phyloP scores from a whole-genome alignment of 2,113 vertebrate species.

The Dasyurus viverrinus region DNA sequence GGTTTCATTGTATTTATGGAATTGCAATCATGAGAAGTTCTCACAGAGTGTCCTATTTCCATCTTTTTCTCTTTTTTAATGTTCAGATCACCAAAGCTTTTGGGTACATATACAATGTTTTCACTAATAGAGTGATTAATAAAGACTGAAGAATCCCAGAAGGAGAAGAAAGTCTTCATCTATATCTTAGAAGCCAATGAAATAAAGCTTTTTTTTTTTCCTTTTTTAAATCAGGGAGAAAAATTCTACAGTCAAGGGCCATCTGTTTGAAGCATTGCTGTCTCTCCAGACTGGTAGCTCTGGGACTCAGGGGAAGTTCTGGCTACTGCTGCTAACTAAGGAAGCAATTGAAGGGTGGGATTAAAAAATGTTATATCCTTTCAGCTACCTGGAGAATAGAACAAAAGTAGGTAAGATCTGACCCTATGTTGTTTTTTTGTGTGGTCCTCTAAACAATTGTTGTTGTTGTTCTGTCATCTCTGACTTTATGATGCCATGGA shows the following conservation, averaged over 20 bases:
- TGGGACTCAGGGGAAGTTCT: background rate
- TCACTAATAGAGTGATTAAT: constrained; percentile 47
- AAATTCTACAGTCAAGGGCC: constrained; percentile 21
- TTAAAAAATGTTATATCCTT: background rate
- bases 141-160: background rate
- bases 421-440: background rate
- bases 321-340: background rate
- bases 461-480: background rate
- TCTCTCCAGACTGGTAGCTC: constrained; percentile 28
- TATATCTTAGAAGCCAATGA: constrained; percentile 27
- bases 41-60: background rate
- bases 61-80: background rate
- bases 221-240: background rate
- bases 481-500: background rate
- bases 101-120: background rate
- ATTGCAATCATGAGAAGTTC: background rate
- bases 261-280: constrained; percentile 26
- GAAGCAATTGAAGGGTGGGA: background rate
- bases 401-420: background rate
- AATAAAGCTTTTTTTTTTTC: constrained; percentile 8
- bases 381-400: background rate
- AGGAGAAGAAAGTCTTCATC: background rate
- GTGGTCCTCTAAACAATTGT: background rate
- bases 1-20: background rate
- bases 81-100: background rate